A percentile compares a stretch with the other conserved stretches of the same genome.
phyloP scores from a whole-genome alignment of 2,888 invertebrate species.

The Tinea trinotella region DNA sequence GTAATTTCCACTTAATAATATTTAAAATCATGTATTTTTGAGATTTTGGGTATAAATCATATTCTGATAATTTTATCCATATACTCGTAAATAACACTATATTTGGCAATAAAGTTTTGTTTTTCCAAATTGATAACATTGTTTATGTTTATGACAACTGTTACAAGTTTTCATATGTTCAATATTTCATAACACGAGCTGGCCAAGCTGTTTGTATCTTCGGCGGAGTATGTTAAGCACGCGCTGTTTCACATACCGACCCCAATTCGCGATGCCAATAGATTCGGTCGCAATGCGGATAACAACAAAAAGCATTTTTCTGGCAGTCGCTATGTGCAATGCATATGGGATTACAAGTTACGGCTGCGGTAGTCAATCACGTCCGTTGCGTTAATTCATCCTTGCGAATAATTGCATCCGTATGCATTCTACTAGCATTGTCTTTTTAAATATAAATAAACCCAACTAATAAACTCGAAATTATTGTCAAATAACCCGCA shows the following conservation, averaged over 20 bases:
- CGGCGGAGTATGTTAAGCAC: slow-evolving; percentile 26
- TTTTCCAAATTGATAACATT: too few relatives aligned
- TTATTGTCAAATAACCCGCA: not conserved
- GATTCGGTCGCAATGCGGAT: slow-evolving; percentile 30
- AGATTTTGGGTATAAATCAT: too few relatives aligned
- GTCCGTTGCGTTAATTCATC: not conserved
- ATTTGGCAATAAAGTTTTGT: too few relatives aligned
- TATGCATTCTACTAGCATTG: too few relatives aligned
- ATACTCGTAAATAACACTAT: too few relatives aligned
- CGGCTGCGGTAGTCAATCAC: slow-evolving; percentile 4
- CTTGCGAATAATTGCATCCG: not conserved
- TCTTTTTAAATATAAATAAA: not conserved
- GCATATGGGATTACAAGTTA: slow-evolving; percentile 1
- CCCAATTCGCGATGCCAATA: slow-evolving; percentile 26
- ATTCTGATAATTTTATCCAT: too few relatives aligned
- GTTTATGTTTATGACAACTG: slow-evolving; percentile 11
- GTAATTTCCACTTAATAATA: too few relatives aligned
- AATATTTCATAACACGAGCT: slow-evolving; percentile 11
- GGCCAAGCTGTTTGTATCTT: slow-evolving; percentile 19
- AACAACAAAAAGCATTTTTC: slow-evolving; percentile 15
- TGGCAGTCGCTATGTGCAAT: slow-evolving; percentile 1
- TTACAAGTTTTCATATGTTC: slow-evolving; percentile 1
- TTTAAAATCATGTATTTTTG: too few relatives aligned
- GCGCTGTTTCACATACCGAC: slow-evolving; percentile 27
- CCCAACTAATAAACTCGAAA: not conserved